Conservation (phyloP, 2,797 vertebrate genomes). For the Hybognathus amarus region DNA sequence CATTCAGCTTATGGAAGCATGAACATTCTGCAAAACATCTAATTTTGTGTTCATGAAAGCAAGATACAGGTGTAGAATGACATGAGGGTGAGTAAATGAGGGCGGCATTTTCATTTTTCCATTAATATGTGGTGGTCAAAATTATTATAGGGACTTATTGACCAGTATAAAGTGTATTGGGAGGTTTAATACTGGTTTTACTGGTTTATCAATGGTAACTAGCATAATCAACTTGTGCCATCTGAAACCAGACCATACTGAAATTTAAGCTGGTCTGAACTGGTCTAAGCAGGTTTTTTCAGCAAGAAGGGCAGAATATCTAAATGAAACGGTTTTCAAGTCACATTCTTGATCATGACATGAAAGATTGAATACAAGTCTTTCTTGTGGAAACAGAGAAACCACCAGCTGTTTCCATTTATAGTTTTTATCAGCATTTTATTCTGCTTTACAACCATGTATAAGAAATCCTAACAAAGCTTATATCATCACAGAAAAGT, state of each 20-base stretch:
- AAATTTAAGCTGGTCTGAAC: neutral
- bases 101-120: no score
- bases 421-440: slow-evolving; percentile 12
- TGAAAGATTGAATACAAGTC: slow-evolving; percentile 32
- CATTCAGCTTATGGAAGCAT: neutral
- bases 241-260: neutral
- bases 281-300: slow-evolving; percentile 17
- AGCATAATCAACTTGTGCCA: neutral
- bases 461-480: slow-evolving; percentile 42
- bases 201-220: neutral
- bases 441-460: slow-evolving; percentile 25
- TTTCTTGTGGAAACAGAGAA: slow-evolving; percentile 35
- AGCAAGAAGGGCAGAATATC: slow-evolving; percentile 28
- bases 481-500: slow-evolving; percentile 18
- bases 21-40: neutral
- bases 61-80: neutral
- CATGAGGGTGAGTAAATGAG: neutral
- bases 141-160: neutral
- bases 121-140: neutral
- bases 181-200: neutral
- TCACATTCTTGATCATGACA: slow-evolving; percentile 52
- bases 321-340: slow-evolving; percentile 26
- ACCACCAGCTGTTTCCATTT: slow-evolving; percentile 17
- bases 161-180: neutral
- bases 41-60: neutral